Conservation (phyloP, 2,113 vertebrate species). For the Podarcis raffonei region DNA sequence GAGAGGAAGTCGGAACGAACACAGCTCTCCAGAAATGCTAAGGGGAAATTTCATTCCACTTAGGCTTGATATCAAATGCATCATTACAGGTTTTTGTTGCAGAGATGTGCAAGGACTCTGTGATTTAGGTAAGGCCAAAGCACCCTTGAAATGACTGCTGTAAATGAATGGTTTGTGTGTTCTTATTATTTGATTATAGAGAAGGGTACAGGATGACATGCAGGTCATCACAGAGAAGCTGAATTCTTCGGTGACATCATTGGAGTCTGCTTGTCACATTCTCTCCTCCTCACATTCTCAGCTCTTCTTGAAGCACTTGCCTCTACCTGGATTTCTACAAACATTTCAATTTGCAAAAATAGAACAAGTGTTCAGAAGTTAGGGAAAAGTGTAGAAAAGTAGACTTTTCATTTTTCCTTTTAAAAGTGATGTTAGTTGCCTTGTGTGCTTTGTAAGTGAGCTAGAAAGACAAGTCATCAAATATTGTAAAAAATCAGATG, state of each 20-base stretch:
- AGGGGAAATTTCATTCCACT: neutral
- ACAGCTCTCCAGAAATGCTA: neutral
- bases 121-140: neutral
- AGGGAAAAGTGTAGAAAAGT: neutral
- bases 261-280: neutral
- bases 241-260: neutral
- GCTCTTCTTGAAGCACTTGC: neutral
- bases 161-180: neutral
- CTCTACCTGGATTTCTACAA: neutral
- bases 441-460: neutral
- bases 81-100: neutral
- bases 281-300: no score
- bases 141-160: constrained; percentile 25
- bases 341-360: neutral
- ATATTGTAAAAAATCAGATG: neutral
- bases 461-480: neutral
- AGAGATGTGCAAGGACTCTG: constrained; percentile 3
- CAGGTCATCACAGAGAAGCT: neutral
- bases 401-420: no score
- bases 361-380: neutral
- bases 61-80: neutral
- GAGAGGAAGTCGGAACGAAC: neutral
- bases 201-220: constrained; percentile 4
- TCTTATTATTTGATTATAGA: constrained; percentile 21
- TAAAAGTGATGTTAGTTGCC: neutral